Conservation (phyloP, 2,113 vertebrate genomes). For the Brachirus orientalis region DNA sequence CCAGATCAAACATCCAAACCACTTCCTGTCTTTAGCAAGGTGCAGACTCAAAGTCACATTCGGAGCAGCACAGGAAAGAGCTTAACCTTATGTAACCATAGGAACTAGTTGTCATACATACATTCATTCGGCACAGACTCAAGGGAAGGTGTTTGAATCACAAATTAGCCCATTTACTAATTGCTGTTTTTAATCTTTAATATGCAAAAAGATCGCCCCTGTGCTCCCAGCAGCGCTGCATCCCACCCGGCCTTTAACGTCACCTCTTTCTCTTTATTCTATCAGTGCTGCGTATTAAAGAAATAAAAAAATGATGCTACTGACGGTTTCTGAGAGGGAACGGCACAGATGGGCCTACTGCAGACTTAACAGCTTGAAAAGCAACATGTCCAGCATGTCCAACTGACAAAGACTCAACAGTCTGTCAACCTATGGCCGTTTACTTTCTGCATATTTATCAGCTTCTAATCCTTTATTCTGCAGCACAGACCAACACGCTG, state of each 20-base stretch:
- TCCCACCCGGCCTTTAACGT: conserved; percentile 55
- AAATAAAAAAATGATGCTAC: conserved; percentile 37
- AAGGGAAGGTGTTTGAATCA: conserved; percentile 49
- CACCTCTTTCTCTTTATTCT: conserved; percentile 8
- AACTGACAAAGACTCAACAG: conserved; percentile 73
- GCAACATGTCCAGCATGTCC: conserved; percentile 73
- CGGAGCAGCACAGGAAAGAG: conserved; percentile 21
- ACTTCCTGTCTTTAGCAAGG: conserved; percentile 75
- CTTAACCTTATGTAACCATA: conserved; percentile 55
- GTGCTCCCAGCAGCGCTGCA: conserved; percentile 17
- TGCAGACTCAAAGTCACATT: conserved; percentile 55
- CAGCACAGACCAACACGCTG: conserved; percentile 12
- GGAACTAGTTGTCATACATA: conserved; percentile 53
- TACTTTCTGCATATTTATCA: conserved; percentile 59
- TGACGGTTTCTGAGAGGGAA: conserved; percentile 55
- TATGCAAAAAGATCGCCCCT: conserved; percentile 32
- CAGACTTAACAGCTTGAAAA: conserved; percentile 80
- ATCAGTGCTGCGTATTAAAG: conserved; percentile 37
- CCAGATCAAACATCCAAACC: conserved; percentile 67
- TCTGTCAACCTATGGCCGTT: conserved; percentile 62
- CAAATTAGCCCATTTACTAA: conserved; percentile 54
- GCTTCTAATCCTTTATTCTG: conserved; percentile 13
- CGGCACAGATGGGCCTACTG: conserved; percentile 78
- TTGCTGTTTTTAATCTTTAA: conserved; percentile 49
- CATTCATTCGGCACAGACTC: conserved; percentile 38